Conservation (phyloP, 92 coral and sea anemone genomes). For the Parazoanthus swiftii region DNA sequence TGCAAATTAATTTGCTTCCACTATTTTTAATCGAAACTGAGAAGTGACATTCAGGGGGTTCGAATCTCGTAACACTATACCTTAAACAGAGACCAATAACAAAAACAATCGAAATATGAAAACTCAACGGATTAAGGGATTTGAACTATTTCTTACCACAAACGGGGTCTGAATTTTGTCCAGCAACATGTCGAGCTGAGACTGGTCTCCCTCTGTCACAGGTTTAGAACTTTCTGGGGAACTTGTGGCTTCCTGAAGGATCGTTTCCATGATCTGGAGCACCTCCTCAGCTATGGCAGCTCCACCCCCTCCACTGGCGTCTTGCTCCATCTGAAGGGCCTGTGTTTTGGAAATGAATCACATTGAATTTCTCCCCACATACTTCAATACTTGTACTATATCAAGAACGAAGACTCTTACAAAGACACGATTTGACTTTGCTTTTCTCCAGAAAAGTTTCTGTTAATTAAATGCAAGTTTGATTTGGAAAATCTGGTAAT, state of each 20-base stretch:
- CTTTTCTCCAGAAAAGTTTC: background rate
- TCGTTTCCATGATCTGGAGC: slow-evolving; percentile 88
- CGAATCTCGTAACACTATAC: no score
- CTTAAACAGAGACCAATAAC: background rate
- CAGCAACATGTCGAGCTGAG: slow-evolving; percentile 94
- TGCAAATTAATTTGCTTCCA: background rate
- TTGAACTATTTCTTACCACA: slow-evolving; percentile 65
- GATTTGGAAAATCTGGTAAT: background rate
- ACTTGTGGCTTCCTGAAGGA: slow-evolving; percentile 87
- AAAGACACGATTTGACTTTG: background rate
- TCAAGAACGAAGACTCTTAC: background rate
- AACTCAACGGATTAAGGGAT: background rate
- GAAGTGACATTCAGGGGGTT: background rate
- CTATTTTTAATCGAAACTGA: background rate
- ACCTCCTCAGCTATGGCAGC: slow-evolving; percentile 95
- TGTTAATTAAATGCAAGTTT: no score
- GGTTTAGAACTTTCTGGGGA: slow-evolving; percentile 78
- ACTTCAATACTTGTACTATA: background rate
- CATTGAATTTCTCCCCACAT: background rate
- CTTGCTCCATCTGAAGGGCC: slow-evolving; percentile 95
- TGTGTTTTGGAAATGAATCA: slow-evolving; percentile 20
- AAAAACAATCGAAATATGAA: background rate
- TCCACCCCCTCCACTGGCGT: slow-evolving; percentile 85
- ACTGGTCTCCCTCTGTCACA: slow-evolving; percentile 80
- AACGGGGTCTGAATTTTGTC: slow-evolving; percentile 95